A percentile compares a stretch with the other conserved stretches of the same genome.
Conservation (phyloP, 2,797 vertebrate species). For the Poeciliopsis gracilis region DNA sequence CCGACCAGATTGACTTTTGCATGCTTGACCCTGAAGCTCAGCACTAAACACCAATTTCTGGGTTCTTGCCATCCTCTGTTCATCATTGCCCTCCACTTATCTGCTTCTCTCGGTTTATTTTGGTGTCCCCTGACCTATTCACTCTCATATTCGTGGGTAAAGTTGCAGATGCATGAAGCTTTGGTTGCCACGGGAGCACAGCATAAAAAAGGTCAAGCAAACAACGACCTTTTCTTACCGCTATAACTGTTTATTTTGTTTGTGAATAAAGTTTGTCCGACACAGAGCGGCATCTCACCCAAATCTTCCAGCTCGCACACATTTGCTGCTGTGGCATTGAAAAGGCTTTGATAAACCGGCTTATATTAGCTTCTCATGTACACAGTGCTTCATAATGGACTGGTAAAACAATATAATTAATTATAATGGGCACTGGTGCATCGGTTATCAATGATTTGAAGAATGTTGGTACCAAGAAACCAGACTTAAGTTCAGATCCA, state of each 20-base stretch:
- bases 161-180: slow-evolving; percentile 39
- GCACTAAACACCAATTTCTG: slow-evolving; percentile 6
- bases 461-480: neutral
- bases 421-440: too few relatives aligned
- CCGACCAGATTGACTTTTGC: neutral
- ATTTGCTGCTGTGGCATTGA: neutral
- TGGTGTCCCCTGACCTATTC: slow-evolving; percentile 14
- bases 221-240: slow-evolving; percentile 61
- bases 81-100: slow-evolving; percentile 14
- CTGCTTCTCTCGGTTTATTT: slow-evolving; percentile 15
- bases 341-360: neutral
- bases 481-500: neutral
- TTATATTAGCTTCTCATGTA: neutral
- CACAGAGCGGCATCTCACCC: slow-evolving; percentile 11
- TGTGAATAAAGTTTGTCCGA: slow-evolving; percentile 19
- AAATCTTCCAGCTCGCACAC: neutral
- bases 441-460: too few relatives aligned
- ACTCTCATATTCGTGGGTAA: slow-evolving; percentile 17
- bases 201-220: slow-evolving; percentile 64
- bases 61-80: neutral
- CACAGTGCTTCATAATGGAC: too few relatives aligned
- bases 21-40: neutral
- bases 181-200: slow-evolving; percentile 55
- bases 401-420: too few relatives aligned
- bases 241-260: slow-evolving; percentile 60